Evolutionary conservation across 64 coral and sea anemone genomes (phyloP).

Genomic region (Montipora cactus): DNA sequence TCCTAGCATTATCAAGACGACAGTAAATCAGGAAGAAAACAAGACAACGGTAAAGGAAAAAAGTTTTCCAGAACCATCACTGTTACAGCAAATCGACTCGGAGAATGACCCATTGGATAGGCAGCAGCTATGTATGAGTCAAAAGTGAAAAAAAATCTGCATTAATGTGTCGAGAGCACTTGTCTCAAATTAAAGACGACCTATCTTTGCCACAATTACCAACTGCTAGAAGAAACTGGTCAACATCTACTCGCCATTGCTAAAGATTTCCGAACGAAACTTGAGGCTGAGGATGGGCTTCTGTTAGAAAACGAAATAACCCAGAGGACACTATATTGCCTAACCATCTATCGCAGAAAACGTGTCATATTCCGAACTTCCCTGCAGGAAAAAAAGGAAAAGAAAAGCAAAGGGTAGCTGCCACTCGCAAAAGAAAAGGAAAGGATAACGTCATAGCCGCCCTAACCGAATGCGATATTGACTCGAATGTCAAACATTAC

Average conservation of each 20-base stretch:
- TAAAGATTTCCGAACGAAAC: constrained; percentile 10
- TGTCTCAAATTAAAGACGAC: constrained; percentile 38
- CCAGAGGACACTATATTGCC: not conserved
- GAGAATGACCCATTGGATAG: not conserved
- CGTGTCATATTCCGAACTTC: constrained; percentile 13
- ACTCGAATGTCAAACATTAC: too few relatives aligned
- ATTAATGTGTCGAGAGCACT: constrained; percentile 31
- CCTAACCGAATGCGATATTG: too few relatives aligned
- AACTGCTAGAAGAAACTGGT: constrained; percentile 13
- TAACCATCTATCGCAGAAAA: not conserved
- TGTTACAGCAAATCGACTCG: not conserved
- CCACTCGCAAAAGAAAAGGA: not conserved
- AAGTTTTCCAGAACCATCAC: too few relatives aligned
- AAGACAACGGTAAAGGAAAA: not conserved
- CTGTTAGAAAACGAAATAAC: not conserved
- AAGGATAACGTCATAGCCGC: too few relatives aligned
- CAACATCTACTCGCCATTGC: constrained; percentile 25
- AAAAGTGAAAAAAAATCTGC: constrained; percentile 33
- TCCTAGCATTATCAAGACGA: constrained; percentile 36
- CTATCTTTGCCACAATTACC: constrained; percentile 23
- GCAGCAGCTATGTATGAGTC: not conserved
- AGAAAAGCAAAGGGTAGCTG: not conserved
- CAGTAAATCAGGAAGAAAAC: constrained; percentile 13
- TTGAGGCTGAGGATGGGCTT: constrained; percentile 40
- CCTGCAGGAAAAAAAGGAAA: constrained; percentile 36